These are phyloP conservation scores for Malacoctenus gilli DNA, from an alignment of 2,797 vertebrate species.

Conservation along the genomic window DNA sequence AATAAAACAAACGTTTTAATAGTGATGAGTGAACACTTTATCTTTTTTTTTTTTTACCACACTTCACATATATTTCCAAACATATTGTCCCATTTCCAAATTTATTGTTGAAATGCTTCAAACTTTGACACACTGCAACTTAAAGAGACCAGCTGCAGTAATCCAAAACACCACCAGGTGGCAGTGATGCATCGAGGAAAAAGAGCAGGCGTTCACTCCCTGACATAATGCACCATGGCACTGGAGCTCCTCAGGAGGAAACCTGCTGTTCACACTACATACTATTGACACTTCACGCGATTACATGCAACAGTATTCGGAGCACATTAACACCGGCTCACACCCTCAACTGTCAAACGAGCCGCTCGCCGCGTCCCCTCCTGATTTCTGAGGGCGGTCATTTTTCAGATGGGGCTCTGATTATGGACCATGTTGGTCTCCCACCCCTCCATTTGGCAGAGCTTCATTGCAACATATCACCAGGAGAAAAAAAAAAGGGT, in stretches of 20 bases:
- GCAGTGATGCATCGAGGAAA: constrained; percentile 31
- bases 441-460: constrained; percentile 27
- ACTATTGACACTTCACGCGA: constrained; percentile 8
- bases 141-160: constrained; percentile 35
- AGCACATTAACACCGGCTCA: neutral
- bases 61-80: too few species aligned
- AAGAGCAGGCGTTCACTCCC: constrained; percentile 54
- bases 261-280: constrained; percentile 35
- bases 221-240: constrained; percentile 66
- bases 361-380: too few species aligned
- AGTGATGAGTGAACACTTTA: too few species aligned
- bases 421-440: constrained; percentile 22
- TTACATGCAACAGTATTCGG: constrained; percentile 12
- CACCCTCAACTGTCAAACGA: too few species aligned
- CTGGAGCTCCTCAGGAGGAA: constrained; percentile 36
- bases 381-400: constrained; percentile 8
- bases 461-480: constrained; percentile 22
- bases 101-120: too few species aligned
- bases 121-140: too few species aligned
- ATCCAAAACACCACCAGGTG: constrained; percentile 51
- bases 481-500: constrained; percentile 15
- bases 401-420: constrained; percentile 7
- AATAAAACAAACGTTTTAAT: too few species aligned
- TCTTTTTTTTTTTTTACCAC: too few species aligned
- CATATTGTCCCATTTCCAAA: too few species aligned